Percentiles rank a stretch among this genome's conserved stretches.
Conservation (phyloP, 2,797 vertebrate genomes). For the Leptoclinus maculatus region DNA sequence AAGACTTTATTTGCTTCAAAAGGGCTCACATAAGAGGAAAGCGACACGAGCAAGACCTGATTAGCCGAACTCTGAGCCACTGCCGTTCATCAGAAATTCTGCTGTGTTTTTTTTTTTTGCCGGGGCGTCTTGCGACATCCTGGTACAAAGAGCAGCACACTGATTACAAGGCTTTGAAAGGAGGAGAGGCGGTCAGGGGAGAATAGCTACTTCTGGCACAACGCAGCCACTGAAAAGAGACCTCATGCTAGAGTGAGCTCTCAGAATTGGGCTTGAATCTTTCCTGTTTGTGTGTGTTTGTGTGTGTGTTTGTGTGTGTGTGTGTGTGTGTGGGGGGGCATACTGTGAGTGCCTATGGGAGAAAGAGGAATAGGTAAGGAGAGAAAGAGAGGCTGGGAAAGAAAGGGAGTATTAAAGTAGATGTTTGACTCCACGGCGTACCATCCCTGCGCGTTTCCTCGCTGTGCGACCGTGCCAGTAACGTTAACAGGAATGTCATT, state of each 20-base stretch:
- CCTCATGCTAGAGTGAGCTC: slow-evolving; percentile 83
- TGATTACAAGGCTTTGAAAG: slow-evolving; percentile 84
- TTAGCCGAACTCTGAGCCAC: slow-evolving; percentile 77
- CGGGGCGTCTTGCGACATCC: slow-evolving; percentile 77
- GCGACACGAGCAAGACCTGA: slow-evolving; percentile 78
- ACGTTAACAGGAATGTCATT: slow-evolving; percentile 87
- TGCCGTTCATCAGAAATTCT: slow-evolving; percentile 78
- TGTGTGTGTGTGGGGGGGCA: not conserved
- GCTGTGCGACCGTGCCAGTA: slow-evolving; percentile 75
- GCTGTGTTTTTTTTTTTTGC: slow-evolving; percentile 69
- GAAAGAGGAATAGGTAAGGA: slow-evolving; percentile 58
- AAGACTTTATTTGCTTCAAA: slow-evolving; percentile 81
- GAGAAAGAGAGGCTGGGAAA: slow-evolving; percentile 38
- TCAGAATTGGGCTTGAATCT: slow-evolving; percentile 77
- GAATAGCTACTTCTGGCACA: slow-evolving; percentile 83
- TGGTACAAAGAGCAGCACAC: slow-evolving; percentile 80
- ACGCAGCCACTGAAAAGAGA: slow-evolving; percentile 83
- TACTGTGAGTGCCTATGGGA: slow-evolving; percentile 46
- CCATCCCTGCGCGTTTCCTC: slow-evolving; percentile 72
- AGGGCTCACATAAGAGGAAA: slow-evolving; percentile 74
- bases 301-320: not conserved
- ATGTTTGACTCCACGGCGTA: slow-evolving; percentile 69
- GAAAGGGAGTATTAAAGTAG: slow-evolving; percentile 68
- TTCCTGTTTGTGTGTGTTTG: slow-evolving; percentile 59
- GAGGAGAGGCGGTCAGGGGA: slow-evolving; percentile 80